These are phyloP conservation scores for Cerceris ruficornis DNA, from an alignment of 2,888 invertebrate species.

Conservation along the genomic window DNA sequence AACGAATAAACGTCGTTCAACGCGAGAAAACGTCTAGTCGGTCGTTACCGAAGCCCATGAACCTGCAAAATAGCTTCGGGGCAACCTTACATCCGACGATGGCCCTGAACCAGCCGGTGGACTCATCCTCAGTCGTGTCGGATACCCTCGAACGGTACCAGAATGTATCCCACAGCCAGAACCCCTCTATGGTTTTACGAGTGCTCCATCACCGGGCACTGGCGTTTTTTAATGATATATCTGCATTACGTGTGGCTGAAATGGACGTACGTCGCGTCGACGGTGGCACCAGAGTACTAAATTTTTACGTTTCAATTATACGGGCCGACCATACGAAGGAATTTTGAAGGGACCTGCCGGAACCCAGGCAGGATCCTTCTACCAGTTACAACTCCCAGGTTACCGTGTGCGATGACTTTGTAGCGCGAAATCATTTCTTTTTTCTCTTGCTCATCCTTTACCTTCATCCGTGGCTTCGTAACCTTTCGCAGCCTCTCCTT, in stretches of 20 bases:
- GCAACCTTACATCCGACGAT: not conserved
- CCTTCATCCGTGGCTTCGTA: slow-evolving; percentile 15
- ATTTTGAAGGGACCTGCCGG: slow-evolving; percentile 41
- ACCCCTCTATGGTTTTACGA: slow-evolving; percentile 61
- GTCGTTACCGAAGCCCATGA: not conserved
- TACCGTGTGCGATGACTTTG: slow-evolving; percentile 8
- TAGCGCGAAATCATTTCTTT: slow-evolving; percentile 50
- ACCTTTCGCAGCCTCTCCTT: slow-evolving; percentile 15
- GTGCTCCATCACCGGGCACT: slow-evolving; percentile 48
- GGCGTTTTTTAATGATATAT: slow-evolving; percentile 65
- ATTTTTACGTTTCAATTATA: slow-evolving; percentile 74
- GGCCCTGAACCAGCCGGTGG: slow-evolving; percentile 6
- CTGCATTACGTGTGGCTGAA: slow-evolving; percentile 59
- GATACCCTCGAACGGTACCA: slow-evolving; percentile 18
- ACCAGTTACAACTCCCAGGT: slow-evolving; percentile 3
- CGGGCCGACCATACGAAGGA: slow-evolving; percentile 27
- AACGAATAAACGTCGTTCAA: not conserved
- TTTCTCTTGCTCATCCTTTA: slow-evolving; percentile 16
- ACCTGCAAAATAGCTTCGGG: not conserved
- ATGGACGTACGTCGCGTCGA: slow-evolving; percentile 40
- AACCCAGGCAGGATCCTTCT: slow-evolving; percentile 26
- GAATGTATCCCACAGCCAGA: slow-evolving; percentile 22
- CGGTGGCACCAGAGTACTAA: slow-evolving; percentile 49
- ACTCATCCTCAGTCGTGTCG: slow-evolving; percentile 8
- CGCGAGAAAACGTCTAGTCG: not conserved